Conservation (phyloP, 2,113 vertebrate genomes). For the Rafetus swinhoei region DNA sequence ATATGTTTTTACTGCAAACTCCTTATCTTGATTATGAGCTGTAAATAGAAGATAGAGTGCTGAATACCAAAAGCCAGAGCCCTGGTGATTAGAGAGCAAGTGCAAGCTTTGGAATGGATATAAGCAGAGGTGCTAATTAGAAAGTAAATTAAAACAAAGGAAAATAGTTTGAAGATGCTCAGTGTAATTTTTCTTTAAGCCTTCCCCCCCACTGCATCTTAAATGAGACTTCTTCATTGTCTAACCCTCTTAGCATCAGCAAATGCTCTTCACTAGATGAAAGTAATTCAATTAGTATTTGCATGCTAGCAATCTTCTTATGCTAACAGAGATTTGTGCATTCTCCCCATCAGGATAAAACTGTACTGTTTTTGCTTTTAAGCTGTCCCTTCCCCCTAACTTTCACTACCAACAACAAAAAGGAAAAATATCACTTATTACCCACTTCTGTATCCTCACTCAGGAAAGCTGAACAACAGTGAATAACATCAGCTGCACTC, state of each 20-base stretch:
- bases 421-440: not conserved
- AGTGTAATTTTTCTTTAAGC: not conserved
- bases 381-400: too few relatives aligned
- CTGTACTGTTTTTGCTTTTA: not conserved
- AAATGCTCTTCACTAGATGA: not conserved
- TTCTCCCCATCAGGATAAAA: not conserved
- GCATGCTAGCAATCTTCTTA: not conserved
- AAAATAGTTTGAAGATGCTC: not conserved
- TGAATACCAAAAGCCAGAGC: not conserved
- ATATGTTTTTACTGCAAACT: not conserved
- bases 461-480: not conserved
- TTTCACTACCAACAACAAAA: not conserved
- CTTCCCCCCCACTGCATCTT: not conserved
- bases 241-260: not conserved
- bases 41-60: not conserved
- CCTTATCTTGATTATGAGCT: not conserved
- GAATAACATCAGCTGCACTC: too few relatives aligned
- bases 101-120: not conserved
- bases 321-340: not conserved
- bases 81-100: not conserved
- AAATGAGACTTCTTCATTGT: not conserved
- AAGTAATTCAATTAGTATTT: not conserved
- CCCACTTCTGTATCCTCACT: not conserved
- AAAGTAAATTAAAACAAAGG: not conserved
- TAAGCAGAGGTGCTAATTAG: not conserved